A percentile compares a stretch with the other conserved stretches of the same genome.
Conservation (phyloP, 2,888 invertebrate species). For the Hyposoter didymator region DNA sequence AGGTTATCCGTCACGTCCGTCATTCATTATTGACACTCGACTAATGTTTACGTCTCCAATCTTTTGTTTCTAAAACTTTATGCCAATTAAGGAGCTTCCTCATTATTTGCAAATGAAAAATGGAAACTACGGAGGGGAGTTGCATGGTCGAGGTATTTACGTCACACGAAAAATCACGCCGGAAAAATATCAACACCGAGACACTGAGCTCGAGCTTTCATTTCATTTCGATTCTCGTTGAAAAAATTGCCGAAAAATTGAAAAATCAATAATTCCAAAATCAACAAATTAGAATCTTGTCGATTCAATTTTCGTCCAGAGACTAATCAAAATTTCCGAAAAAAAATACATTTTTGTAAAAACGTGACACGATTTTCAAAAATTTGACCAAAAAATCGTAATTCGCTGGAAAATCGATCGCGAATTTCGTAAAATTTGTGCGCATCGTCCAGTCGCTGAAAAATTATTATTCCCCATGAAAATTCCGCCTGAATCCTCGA, state of each 20-base stretch:
- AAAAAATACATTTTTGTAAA: no score
- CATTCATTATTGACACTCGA: no score
- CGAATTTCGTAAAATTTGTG: neutral
- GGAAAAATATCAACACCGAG: neutral
- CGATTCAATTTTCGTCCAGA: no score
- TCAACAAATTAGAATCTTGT: neutral
- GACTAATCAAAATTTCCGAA: no score
- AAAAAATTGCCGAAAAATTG: neutral
- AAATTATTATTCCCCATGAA: neutral
- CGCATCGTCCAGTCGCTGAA: no score
- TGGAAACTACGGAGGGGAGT: conserved; percentile 45
- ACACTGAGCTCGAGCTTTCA: neutral
- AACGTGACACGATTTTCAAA: no score
- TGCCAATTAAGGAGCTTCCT: neutral
- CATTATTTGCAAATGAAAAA: conserved; percentile 35
- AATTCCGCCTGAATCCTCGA: neutral
- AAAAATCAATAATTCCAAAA: neutral
- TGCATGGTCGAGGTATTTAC: conserved; percentile 59
- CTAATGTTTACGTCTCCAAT: neutral
- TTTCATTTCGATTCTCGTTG: neutral
- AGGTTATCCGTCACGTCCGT: conserved; percentile 27
- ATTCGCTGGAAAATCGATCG: neutral
- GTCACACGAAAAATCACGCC: neutral
- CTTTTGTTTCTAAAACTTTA: neutral
- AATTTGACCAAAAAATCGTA: no score